Base-by-base conservation (phyloP, 1,140 invertebrate genomes). In the Danaus melanippus region DNA sequence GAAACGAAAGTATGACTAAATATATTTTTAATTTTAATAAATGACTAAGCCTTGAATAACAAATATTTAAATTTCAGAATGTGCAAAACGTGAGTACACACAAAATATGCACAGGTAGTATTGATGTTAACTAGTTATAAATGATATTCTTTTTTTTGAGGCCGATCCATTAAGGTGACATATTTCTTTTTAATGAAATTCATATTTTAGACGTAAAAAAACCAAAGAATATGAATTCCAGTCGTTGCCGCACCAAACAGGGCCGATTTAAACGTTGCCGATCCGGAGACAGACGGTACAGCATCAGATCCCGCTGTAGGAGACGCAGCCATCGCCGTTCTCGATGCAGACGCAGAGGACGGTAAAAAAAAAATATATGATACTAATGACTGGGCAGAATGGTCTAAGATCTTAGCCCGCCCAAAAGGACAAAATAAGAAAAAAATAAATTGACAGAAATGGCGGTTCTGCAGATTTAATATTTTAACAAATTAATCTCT, bases 251-350 rank as follows among this genome's bases (percentile, higher is more conserved):
- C 10, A 61, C 53, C n/a, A 64, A 46, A 17, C 15, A 40, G 7
- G 74, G 74, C 6, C 42, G 64, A 11, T 77, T 77, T 51, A 77
- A 77, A 51, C 56, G 72, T 0, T 77, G 74, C 50, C 59, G 70
- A 5, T 66, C 51, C 8, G 54, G 70, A 2, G 74, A 77, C 47
- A 60, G 72, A 8, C 63, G 64, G 3, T 75, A 75, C 47, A 42
- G 49, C 8, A 62, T 77, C 2, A 11, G 43, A 7, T 9, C 46
- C 8, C 2, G 59, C 10, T 40, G 60, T 1, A 49, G 53, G 11
- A 10, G 55, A 10, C 42, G 62, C 21, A 32, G 10, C 40, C 62
- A 12, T 50, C 21, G 56, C 9, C 50, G 66, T 11, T 51, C 58
- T 11, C 39, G 60, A 39, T 50, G 57, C 9, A 49, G 61, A n/a